Conservation (phyloP, 2,888 invertebrate genomes). For the Idaea biselata region DNA sequence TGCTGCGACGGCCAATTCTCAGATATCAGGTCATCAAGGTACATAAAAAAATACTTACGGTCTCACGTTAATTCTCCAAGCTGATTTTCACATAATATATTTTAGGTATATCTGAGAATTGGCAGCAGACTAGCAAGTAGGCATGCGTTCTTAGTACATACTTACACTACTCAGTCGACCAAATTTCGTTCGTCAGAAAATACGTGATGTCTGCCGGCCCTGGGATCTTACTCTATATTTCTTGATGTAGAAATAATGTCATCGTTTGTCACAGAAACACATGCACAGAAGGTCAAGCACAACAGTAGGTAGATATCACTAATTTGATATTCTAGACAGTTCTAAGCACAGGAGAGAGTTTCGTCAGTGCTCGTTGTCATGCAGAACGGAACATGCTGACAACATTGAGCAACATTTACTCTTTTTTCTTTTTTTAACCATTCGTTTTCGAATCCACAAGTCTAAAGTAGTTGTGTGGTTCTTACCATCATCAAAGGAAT, state of each 20-base stretch:
- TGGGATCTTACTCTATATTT: too few relatives aligned
- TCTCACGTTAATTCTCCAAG: too few relatives aligned
- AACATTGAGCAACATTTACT: constrained; percentile 58
- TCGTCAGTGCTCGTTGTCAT: constrained; percentile 58
- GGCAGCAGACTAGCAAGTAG: too few relatives aligned
- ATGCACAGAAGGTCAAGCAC: constrained; percentile 29
- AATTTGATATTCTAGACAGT: constrained; percentile 26
- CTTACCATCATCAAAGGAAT: constrained; percentile 70
- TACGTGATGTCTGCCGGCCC: too few relatives aligned
- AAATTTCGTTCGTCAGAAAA: too few relatives aligned
- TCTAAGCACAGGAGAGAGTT: constrained; percentile 26
- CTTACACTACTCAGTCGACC: too few relatives aligned
- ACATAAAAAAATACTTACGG: too few relatives aligned
- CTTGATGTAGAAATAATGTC: constrained; percentile 14
- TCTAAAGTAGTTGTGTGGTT: constrained; percentile 10
- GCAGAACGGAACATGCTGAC: constrained; percentile 69
- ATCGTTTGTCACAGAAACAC: constrained; percentile 16
- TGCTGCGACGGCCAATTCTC: too few relatives aligned
- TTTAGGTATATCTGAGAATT: too few relatives aligned
- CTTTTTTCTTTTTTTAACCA: constrained; percentile 7
- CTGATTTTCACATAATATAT: too few relatives aligned
- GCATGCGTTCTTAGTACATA: too few relatives aligned
- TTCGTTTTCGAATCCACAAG: neutral
- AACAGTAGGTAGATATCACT: constrained; percentile 16
- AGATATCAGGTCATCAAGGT: too few relatives aligned